Evolutionary conservation across 2,888 invertebrate species (phyloP).

Genomic region (Tryphoninae sp.): DNA sequence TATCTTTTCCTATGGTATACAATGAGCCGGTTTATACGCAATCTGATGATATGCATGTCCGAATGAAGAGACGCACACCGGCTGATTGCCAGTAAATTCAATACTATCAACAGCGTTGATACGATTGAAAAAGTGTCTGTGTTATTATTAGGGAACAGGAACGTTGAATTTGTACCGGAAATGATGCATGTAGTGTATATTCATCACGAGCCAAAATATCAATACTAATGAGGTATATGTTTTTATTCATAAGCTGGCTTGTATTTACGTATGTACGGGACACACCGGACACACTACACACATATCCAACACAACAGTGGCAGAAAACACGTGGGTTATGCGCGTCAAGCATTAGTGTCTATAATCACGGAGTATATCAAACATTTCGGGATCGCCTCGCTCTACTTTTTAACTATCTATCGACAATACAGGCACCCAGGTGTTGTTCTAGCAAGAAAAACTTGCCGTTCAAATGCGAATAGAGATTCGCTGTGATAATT

Average conservation of each 20-base stretch:
- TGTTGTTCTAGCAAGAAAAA: slow-evolving; percentile 22
- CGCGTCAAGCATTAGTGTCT: neutral
- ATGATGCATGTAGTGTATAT: slow-evolving; percentile 35
- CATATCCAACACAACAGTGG: neutral
- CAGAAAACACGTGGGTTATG: neutral
- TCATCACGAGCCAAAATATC: slow-evolving; percentile 47
- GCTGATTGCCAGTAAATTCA: neutral
- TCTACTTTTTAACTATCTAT: no score
- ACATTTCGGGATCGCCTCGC: neutral
- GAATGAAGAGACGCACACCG: neutral
- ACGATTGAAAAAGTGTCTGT: no score
- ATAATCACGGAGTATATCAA: neutral
- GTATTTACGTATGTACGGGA: neutral
- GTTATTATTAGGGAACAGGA: slow-evolving; percentile 8
- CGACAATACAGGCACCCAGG: neutral
- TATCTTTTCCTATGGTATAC: slow-evolving; percentile 9
- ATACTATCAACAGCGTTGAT: no score
- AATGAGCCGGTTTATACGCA: slow-evolving; percentile 54
- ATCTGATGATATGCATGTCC: slow-evolving; percentile 10
- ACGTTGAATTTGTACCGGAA: slow-evolving; percentile 50
- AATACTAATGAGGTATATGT: slow-evolving; percentile 23
- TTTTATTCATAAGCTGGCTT: slow-evolving; percentile 36
- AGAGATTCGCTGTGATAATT: neutral
- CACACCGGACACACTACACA: neutral
- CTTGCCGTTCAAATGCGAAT: slow-evolving; percentile 3